Base-by-base conservation (phyloP, 2,797 vertebrate genomes). In the Chelon auratus region DNA sequence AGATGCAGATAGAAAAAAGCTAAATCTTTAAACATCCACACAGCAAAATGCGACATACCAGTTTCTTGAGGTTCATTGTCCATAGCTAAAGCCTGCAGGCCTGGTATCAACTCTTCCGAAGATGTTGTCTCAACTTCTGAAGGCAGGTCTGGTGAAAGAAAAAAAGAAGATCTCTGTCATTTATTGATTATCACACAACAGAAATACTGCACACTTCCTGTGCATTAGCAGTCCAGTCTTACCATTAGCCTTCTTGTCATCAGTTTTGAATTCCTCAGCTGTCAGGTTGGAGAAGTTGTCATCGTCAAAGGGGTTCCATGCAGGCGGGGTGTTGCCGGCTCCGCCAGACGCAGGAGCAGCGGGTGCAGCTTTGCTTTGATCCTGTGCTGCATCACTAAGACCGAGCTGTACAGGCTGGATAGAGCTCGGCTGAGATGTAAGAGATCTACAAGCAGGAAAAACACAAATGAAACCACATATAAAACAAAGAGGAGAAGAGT, bases 271-370 rank as follows among this genome's bases (percentile, higher is more conserved):
- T 79, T 98, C 96, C 65, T 96, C 97, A 1, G 96, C 95, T 1
- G 95, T 93, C 52, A 99, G 94, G 83, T 94, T 96, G 82, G 97
- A 97, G 88, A 99, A 99, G 92, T 95, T 94, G 90, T 99, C 97
- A 3, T 99, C 96, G 2, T 97, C 98, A 6, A 99, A 99, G 0
- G 98, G 98, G 87, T 99, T 98, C 98, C 98, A 99, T 0, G 94
- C 88, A n/a, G 95, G 87, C 15, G 89, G 61, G 52, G 77, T 73
- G 80, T 54, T 0, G 92, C 87, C 72, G 90, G 70, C 63, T 6
- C 90, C 57, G 84, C 58, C 69, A 9, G 86, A 61, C 7, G 52
- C 63, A 52, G 58, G 42, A 42, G 10, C 64, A 45, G 68, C 3
- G 2, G 76, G 3, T 20, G 47, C 65, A 33, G 74, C 58, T 50